Evolutionary conservation across 2,797 vertebrate genomes (phyloP).

Genomic region (Xenentodon cancila): DNA sequence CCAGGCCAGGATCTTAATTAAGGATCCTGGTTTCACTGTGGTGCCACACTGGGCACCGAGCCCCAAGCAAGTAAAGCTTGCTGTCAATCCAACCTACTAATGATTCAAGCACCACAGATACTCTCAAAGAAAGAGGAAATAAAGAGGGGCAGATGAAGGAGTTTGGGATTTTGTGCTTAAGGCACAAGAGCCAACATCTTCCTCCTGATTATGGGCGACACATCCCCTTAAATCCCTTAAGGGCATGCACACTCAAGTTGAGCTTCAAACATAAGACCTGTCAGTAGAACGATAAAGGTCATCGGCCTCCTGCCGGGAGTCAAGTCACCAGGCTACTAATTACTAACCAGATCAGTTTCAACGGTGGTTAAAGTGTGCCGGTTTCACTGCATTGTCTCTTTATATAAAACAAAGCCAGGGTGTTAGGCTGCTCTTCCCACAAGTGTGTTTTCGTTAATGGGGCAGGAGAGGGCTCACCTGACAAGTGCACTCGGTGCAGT

Average conservation of each 20-base stretch:
- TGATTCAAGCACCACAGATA: constrained; percentile 47
- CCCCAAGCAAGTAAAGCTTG: constrained; percentile 40
- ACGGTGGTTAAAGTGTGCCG: constrained; percentile 39
- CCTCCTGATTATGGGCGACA: constrained; percentile 65
- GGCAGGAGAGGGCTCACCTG: constrained; percentile 82
- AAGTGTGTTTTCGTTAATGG: too few species aligned
- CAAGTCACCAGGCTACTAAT: constrained; percentile 69
- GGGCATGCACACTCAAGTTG: constrained; percentile 29
- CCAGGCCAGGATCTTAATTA: constrained; percentile 46
- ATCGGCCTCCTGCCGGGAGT: constrained; percentile 34
- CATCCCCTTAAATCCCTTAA: constrained; percentile 50
- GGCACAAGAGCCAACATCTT: constrained; percentile 39
- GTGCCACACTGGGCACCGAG: constrained; percentile 36
- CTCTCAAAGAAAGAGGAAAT: constrained; percentile 12
- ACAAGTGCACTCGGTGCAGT: constrained; percentile 97
- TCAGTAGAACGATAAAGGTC: constrained; percentile 59
- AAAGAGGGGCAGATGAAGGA: constrained; percentile 8
- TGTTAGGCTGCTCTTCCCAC: too few species aligned
- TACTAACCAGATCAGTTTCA: constrained; percentile 63
- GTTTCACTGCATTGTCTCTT: constrained; percentile 1
- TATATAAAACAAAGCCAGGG: constrained; percentile 19
- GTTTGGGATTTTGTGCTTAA: constrained; percentile 37
- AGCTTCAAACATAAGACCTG: constrained; percentile 59
- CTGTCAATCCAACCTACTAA: constrained; percentile 45
- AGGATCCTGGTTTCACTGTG: constrained; percentile 36